Base-by-base conservation (phyloP, 2,888 invertebrate genomes). In the Eilema sororculum region DNA sequence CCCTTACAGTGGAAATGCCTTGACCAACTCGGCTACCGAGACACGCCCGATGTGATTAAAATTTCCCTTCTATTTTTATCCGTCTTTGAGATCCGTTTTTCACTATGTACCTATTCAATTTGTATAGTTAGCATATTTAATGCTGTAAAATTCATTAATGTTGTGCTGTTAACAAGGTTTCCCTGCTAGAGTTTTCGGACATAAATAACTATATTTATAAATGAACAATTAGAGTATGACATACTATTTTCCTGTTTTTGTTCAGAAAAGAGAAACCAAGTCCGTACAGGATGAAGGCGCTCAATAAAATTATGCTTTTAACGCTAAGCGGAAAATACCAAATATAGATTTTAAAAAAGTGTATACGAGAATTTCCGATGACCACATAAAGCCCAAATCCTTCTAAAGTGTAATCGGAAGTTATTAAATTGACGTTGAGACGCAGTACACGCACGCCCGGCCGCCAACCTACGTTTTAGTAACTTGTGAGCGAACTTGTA, bases 301-400 rank as follows among this genome's bases (percentile, higher is more conserved):
- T n/a, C n/a, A n/a, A n/a, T n/a, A 13, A 4, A 20, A 46, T 46
- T 46, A 46, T 46, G 3, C 20, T 46, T 46, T 46, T 46, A 46
- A 46, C 46, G 46, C 46, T 20, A 37, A 46, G 30, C 64, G 64
- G 64, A 52, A 52, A 46, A 46, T 64, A n/a, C 22, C 20, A 20
- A 46, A 52, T 30, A 12, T 9, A 41, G 12, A n/a, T n/a, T n/a
- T n/a, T n/a, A n/a, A n/a, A n/a, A n/a, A 62, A 25, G 20, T 41
- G 41, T 25, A 62, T 24, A n/a, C n/a, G 52, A 52, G 52, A 52
- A 52, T 52, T n/a, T 60, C 20, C 20, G 41, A 41, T 62, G 25
- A 62, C 37, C 37, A 3, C 25, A 41, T 25, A 3, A 16, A 25
- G 41, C 25, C 10, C 37, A 20, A 62, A 62, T 62, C 20, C 24